Evolutionary conservation across 1,140 invertebrate genomes (phyloP), one percentile per base, ranked within the genome.

Genomic region (Aphis craccivora): DNA sequence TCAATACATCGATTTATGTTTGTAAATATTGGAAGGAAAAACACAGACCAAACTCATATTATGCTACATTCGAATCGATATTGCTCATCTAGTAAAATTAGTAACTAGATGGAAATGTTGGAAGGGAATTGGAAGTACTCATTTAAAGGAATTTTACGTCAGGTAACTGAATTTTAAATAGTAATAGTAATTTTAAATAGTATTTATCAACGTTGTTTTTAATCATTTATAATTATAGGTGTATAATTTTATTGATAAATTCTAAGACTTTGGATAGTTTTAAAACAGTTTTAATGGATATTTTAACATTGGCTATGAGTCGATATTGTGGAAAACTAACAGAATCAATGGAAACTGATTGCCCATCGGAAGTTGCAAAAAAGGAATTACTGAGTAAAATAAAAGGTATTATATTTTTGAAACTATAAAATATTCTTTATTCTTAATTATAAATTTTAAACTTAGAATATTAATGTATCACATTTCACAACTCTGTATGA

Each of bases 51-150:
- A 76, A 4, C 60, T 76, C 60, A 76, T 23, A 55, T 55, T 76
- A 14, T 76, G 60, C n/a, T 76, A 76, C 60, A 76, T 76, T n/a
- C 8, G 60, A n/a, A 76, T 76, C 30, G 60, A 76, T 76, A 76
- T 76, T 11, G 60, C 60, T 76, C 60, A 67, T 76, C 60, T 76
- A 30, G n/a, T n/a, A 9, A 76, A 76, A 76, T 76, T 76, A 76
- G 60, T 76, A 76, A n/a, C 60, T n/a, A 6, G 67, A 76, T 76
- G 67, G 67, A 76, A 76, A n/a, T 76, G 67, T 76, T 76, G 67
- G 67, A 76, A n/a, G 18, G 67, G 67, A 76, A 35, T 76, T n/a
- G 67, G 67, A 76, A 76, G 6, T n/a, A n/a, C n/a, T 76, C 30
- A n/a, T 76, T 76, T 76, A 76, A 76, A 76, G 14, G 67, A 76